Evolutionary conservation across 2,113 vertebrate genomes (phyloP), one percentile per base, ranked within the genome.

Genomic region (Corydoras maculifer): DNA sequence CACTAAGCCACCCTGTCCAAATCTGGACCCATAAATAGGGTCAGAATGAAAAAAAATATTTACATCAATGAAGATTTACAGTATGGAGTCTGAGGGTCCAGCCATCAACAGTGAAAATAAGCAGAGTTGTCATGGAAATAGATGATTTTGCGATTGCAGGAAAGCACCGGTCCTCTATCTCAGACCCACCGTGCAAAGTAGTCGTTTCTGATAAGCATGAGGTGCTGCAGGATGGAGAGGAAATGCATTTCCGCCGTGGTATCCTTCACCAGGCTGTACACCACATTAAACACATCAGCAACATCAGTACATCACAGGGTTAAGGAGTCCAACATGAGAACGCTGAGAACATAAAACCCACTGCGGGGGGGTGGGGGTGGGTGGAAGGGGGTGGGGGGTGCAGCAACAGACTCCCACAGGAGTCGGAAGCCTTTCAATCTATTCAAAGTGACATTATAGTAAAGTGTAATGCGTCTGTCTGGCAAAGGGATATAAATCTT

Each of bases 211-310:
- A 99, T 91, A 49, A 99, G 87, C 83, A 97, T 81, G 79, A 99
- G 92, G 87, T 99, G 97, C 70, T 99, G 97, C 75, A 99, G 91
- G 84, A 99, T 94, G 73, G 97, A 98, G 77, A 98, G 91, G 76
- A 99, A 98, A 85, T 93, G 88, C 74, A 86, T 84, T 82, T 97
- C 94, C 3, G 95, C 91, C 3, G 66, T 84, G 51, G 92, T 94
- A 85, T 94, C 91, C 87, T 94, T 97, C 81, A 98, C 92, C 80
- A 88, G 88, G 80, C 87, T 93, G 87, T 89, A 93, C 59, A 99
- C 75, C 83, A 92, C 86, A 77, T 88, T 93, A 87, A 93, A 98
- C 78, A 97, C 92, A 81, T 98, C 97, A 82, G 87, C 90, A 15
- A 80, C 91, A 90, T 98, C 94, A 88, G 96, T 99, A 79, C 70